phyloP scores from a whole-genome alignment of 2,888 invertebrate species.

The Calameuta pallipes region DNA sequence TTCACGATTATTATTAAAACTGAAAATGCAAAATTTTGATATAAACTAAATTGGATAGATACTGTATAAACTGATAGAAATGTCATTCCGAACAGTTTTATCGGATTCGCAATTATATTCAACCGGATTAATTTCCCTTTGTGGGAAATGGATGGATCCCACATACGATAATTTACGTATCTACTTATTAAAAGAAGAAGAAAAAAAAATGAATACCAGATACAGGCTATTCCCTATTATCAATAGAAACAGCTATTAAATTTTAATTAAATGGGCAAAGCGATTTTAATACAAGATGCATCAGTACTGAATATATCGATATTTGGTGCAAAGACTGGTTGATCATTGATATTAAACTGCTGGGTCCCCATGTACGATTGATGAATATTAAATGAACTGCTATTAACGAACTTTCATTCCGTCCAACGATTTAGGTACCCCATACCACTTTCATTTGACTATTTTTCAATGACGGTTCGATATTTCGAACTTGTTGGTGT shows the following conservation, averaged over 20 bases:
- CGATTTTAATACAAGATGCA: neutral
- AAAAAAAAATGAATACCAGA: neutral
- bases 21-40: neutral
- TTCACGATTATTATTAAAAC: neutral
- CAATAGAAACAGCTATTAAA: neutral
- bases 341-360: constrained; percentile 36
- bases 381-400: constrained; percentile 34
- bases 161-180: neutral
- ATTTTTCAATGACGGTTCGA: neutral
- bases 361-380: constrained; percentile 32
- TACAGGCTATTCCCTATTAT: neutral
- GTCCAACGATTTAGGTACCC: neutral
- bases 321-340: constrained; percentile 26
- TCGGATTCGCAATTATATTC: neutral
- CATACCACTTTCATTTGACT: neutral
- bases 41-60: neutral
- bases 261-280: neutral
- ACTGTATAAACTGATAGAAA: neutral
- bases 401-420: constrained; percentile 14
- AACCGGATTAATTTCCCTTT: neutral
- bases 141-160: too few relatives aligned
- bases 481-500: neutral
- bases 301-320: neutral
- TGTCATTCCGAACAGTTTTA: neutral
- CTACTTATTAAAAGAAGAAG: neutral